Evolutionary conservation across 1,140 invertebrate species (phyloP).

Genomic region (Proales similis): DNA sequence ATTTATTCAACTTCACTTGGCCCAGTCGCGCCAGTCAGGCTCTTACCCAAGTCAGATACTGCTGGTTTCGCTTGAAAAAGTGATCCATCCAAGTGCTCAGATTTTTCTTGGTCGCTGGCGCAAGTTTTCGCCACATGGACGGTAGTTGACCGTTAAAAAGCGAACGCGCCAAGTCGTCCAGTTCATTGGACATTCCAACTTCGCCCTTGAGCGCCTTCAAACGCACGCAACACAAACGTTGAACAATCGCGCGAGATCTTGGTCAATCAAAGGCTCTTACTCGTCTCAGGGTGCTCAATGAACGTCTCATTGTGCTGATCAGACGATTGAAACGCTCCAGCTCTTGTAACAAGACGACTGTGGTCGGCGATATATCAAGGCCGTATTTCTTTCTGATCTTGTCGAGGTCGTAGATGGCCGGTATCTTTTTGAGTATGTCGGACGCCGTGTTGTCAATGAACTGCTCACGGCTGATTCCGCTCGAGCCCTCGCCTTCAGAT

Average conservation of each 20-base stretch:
- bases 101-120: slow-evolving; percentile 74
- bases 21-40: background rate
- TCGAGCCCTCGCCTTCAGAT: slow-evolving; percentile 53
- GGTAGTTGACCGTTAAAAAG: slow-evolving; percentile 77
- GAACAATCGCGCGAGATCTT: background rate
- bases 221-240: background rate
- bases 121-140: slow-evolving; percentile 67
- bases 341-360: slow-evolving; percentile 78
- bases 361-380: slow-evolving; percentile 67
- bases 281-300: slow-evolving; percentile 65
- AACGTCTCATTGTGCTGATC: slow-evolving; percentile 64
- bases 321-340: slow-evolving; percentile 75
- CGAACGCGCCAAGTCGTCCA: slow-evolving; percentile 71
- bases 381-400: slow-evolving; percentile 69
- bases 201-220: slow-evolving; percentile 70
- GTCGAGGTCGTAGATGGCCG: slow-evolving; percentile 66
- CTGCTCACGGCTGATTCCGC: slow-evolving; percentile 66
- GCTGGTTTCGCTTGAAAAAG: slow-evolving; percentile 63
- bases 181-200: slow-evolving; percentile 74
- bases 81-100: slow-evolving; percentile 79
- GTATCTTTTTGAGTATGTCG: slow-evolving; percentile 64
- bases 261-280: slow-evolving; percentile 46
- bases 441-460: slow-evolving; percentile 70
- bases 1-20: background rate
- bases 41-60: slow-evolving; percentile 68